A percentile compares a stretch with the other conserved stretches of the same genome.
These are phyloP conservation scores for Leucophora obtusa DNA, from an alignment of 2,888 invertebrate species.

Conservation along the genomic window DNA sequence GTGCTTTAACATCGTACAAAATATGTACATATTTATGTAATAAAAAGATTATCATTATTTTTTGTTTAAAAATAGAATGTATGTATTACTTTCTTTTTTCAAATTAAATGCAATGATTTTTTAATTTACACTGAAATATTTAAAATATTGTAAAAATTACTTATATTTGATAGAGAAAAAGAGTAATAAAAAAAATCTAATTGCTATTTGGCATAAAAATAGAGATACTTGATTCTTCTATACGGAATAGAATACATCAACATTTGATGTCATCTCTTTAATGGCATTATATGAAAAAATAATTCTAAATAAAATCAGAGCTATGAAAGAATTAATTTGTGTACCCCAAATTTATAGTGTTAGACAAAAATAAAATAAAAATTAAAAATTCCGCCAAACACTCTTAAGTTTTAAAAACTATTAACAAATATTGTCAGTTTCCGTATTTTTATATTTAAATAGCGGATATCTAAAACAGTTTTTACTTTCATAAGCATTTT, in stretches of 20 bases:
- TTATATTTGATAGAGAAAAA: slow-evolving; percentile 20
- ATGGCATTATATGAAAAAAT: slow-evolving; percentile 3
- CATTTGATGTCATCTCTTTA: not conserved
- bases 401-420: not conserved
- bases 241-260: slow-evolving; percentile 13
- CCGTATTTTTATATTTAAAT: too few relatives aligned
- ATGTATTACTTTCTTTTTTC: slow-evolving; percentile 18
- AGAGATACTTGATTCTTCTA: slow-evolving; percentile 25
- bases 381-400: not conserved
- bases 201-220: slow-evolving; percentile 49
- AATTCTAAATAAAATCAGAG: not conserved
- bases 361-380: not conserved
- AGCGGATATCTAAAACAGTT: too few relatives aligned
- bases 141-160: slow-evolving; percentile 17
- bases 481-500: too few relatives aligned
- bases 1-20: slow-evolving; percentile 14
- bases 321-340: not conserved
- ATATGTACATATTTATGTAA: not conserved
- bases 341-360: not conserved
- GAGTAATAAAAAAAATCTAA: slow-evolving; percentile 10
- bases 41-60: not conserved
- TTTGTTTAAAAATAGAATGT: slow-evolving; percentile 48
- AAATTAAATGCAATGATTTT: slow-evolving; percentile 40
- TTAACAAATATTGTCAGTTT: too few relatives aligned
- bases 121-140: slow-evolving; percentile 12